Base-by-base conservation (phyloP, 2,888 invertebrate species). In the Eustalomyia histrio region DNA sequence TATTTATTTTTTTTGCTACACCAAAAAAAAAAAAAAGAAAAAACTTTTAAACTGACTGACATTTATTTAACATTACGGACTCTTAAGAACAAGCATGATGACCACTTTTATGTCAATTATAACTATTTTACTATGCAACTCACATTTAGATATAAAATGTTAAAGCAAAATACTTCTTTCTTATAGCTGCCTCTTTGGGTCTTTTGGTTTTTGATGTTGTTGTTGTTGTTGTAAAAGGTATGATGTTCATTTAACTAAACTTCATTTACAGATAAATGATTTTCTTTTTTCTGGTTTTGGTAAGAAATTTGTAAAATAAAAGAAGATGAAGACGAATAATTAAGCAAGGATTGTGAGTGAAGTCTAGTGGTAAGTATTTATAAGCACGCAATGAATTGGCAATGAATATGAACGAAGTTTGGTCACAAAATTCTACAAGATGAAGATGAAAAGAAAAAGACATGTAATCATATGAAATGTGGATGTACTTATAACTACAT, bases 21-120 rank as follows among this genome's bases (percentile, higher is more conserved):
- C 80, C n/a, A n/a, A n/a, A 47, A 47, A 47, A 47, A 47, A 12
- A 39, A 39, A 29, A 39, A 10, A 5, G 1, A 39, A 39, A 39
- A 39, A 39, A 39, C 10, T 12, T n/a, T 33, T 17, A 33, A 53
- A 57, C 69, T 71, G 74, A 63, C 75, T 80, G 80, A 68, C 80
- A 72, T 72, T 80, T 80, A 80, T 80, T 80, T 76, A 58, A 76
- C 76, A 75, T 80, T 75, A 55, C 69, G 69, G 55, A 39, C 79
- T 75, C 55, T 71, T 75, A 60, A 68, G 47, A 69, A 74, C 65
- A 69, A 61, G 12, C 69, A 76, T 67, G 76, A 76, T 76, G 63
- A 76, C 80, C 80, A 76, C 72, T 80, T 80, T 80, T 72, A 80
- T 80, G 80, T 76, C 80, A 80, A 76, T 80, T 80, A 63, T 72